Percentiles rank a stretch among this genome's conserved stretches.
phyloP scores from a whole-genome alignment of 2,113 vertebrate species.

The Tachycineta bicolor region DNA sequence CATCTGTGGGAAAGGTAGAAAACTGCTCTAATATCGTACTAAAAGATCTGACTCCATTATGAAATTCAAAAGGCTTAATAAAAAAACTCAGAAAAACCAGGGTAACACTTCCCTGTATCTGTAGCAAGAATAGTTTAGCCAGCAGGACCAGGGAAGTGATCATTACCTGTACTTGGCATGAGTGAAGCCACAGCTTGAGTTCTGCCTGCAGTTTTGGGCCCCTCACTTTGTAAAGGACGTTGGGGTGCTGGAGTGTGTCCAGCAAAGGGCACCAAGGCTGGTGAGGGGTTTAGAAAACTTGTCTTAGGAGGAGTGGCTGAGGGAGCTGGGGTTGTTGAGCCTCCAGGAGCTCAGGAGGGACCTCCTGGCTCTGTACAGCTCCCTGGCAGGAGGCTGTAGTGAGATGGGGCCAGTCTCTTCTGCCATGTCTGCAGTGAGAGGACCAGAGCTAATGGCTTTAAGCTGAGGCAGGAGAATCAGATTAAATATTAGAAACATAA shows the following conservation, averaged over 20 bases:
- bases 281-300: background rate
- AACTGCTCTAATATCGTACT: no score
- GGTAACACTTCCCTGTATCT: background rate
- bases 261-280: fast-evolving
- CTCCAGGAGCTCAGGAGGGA: background rate
- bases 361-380: background rate
- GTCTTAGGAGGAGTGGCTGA: background rate
- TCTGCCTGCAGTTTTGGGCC: background rate
- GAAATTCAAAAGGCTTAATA: no score
- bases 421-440: background rate
- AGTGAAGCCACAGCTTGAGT: background rate
- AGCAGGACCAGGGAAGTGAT: background rate
- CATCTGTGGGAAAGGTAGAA: no score
- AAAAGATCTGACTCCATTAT: no score
- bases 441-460: background rate
- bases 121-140: background rate
- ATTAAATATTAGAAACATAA: background rate
- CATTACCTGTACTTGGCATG: fast-evolving
- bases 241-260: fast-evolving
- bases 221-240: background rate
- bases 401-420: background rate
- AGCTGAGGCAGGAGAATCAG: background rate
- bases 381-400: background rate
- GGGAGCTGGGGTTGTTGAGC: background rate
- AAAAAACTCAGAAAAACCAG: no score